phyloP scores from a whole-genome alignment of 2,888 invertebrate species.

The Orchestes rusci region DNA sequence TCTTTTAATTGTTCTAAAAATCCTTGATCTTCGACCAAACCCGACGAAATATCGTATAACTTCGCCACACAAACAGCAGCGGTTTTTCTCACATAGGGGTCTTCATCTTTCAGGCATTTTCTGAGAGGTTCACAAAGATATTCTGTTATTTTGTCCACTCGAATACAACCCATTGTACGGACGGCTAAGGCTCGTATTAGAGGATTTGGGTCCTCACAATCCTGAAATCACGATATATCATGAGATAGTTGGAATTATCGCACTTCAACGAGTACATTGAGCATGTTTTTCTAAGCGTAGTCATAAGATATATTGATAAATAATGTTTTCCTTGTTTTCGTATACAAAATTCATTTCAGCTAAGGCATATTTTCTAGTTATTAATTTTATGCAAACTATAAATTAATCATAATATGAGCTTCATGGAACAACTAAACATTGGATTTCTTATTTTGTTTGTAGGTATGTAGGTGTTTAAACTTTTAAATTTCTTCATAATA shows the following conservation, averaged over 20 bases:
- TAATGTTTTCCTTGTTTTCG: no score
- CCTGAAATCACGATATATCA: slow-evolving; percentile 61
- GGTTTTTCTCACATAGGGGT: slow-evolving; percentile 96
- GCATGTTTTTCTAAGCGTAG: no score
- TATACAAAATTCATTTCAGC: no score
- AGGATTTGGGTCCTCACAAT: slow-evolving; percentile 99
- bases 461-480: no score
- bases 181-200: slow-evolving; percentile 97
- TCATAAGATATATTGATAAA: no score
- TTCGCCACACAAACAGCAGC: slow-evolving; percentile 99
- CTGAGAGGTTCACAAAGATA: slow-evolving; percentile 96
- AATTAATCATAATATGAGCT: no score
- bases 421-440: no score
- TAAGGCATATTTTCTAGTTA: no score
- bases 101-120: slow-evolving; percentile 91
- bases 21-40: slow-evolving; percentile 72
- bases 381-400: no score
- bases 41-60: slow-evolving; percentile 88
- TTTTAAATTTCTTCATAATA: no score
- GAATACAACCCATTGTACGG: slow-evolving; percentile 98
- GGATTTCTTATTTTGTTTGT: no score
- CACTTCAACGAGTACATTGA: no score
- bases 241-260: slow-evolving; percentile 3
- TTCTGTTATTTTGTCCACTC: slow-evolving; percentile 99
- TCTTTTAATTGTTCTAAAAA: slow-evolving; percentile 96